These are phyloP conservation scores for Meloidogyne hapla DNA, from an alignment of 1,140 invertebrate genomes.

Conservation along the genomic window DNA sequence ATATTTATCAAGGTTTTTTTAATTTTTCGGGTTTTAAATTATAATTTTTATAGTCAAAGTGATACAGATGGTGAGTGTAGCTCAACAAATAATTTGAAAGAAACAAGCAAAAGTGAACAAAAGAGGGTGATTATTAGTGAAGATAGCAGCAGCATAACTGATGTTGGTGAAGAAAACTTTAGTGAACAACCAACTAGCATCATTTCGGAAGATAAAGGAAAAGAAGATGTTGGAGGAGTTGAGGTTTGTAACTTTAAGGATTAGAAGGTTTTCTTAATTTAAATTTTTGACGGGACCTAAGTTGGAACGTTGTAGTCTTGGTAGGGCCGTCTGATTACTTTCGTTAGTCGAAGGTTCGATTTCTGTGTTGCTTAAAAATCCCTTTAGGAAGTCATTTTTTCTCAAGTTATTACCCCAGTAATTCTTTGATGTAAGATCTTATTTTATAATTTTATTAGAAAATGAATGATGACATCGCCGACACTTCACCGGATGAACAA, in stretches of 20 bases:
- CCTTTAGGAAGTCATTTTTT: no score
- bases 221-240: background rate
- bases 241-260: background rate
- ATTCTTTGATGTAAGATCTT: no score
- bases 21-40: background rate
- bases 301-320: no score
- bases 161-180: constrained; percentile 1
- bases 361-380: no score
- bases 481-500: background rate
- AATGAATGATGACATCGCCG: no score
- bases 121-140: background rate
- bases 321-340: no score
- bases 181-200: background rate
- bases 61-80: background rate
- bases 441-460: background rate
- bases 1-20: background rate
- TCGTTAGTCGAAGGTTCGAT: no score
- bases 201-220: background rate
- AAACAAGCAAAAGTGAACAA: background rate
- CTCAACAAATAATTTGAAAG: background rate
- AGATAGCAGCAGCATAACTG: background rate
- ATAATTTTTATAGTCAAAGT: background rate
- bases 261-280: no score
- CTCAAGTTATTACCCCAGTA: no score
- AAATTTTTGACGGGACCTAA: no score